These are phyloP conservation scores for Pampusana beccarii DNA, from an alignment of 2,113 vertebrate species.

Conservation along the genomic window DNA sequence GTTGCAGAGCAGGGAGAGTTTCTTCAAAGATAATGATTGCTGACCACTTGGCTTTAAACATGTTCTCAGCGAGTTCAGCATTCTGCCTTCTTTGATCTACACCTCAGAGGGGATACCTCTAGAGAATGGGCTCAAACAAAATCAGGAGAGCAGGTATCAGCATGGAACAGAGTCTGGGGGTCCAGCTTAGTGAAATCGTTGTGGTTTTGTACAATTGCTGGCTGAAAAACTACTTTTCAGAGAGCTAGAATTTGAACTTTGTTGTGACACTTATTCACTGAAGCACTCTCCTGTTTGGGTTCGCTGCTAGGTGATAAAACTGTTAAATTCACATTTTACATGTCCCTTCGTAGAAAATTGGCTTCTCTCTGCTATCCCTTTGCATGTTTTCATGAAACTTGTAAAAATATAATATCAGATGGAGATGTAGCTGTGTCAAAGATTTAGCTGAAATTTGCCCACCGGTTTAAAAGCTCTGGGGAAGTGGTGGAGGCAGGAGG, in stretches of 20 bases:
- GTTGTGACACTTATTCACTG: neutral
- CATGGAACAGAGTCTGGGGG: neutral
- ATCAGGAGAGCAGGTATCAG: neutral
- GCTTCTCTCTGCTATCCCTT: neutral
- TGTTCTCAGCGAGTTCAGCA: neutral
- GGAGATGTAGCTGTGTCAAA: neutral
- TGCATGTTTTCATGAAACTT: neutral
- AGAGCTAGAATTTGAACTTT: neutral
- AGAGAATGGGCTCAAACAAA: neutral
- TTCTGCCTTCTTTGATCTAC: neutral
- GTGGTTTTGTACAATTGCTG: neutral
- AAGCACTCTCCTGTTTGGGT: neutral
- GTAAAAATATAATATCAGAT: neutral
- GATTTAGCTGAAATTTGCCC: neutral
- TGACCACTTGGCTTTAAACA: neutral
- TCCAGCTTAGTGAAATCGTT: neutral
- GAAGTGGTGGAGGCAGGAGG: neutral
- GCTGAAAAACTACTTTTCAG: neutral
- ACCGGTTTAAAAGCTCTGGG: neutral
- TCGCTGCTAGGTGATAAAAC: neutral
- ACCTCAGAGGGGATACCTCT: neutral
- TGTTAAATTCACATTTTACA: neutral
- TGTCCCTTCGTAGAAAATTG: neutral
- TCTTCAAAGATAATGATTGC: neutral
- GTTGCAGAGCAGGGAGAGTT: neutral